Conservation (phyloP, 53 echinoderm and acorn worm genomes). For the Pentamera pediparva region DNA sequence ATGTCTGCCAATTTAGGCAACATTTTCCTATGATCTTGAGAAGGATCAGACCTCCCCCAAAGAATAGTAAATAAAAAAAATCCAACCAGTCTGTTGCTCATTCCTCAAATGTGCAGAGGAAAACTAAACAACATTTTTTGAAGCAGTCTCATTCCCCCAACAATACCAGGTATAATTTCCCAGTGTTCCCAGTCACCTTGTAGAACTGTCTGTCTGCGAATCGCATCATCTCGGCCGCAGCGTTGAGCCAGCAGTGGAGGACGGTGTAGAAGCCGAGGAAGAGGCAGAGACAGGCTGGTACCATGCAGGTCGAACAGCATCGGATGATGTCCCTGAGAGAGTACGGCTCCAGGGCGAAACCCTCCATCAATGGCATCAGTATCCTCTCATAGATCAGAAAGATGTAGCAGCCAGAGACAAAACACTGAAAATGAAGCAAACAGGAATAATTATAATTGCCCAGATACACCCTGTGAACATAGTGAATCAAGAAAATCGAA, state of each 20-base stretch:
- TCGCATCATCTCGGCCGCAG: conserved; percentile 89
- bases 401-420: conserved; percentile 57
- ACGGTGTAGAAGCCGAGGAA: conserved; percentile 80
- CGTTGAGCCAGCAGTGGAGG: conserved; percentile 91
- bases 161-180: neutral
- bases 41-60: neutral
- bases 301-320: conserved; percentile 67
- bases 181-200: conserved; percentile 68
- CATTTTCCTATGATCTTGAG: no score
- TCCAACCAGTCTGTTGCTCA: no score
- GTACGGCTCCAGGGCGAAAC: conserved; percentile 71
- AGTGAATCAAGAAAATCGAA: no score
- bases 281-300: conserved; percentile 73
- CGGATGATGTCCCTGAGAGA: conserved; percentile 59
- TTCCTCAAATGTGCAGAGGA: neutral
- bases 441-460: neutral
- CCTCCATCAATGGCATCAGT: conserved; percentile 71
- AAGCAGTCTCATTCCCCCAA: neutral
- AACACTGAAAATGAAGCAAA: neutral
- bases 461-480: no score
- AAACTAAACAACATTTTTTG: neutral
- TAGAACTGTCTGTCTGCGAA: conserved; percentile 97
- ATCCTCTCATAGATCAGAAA: conserved; percentile 80
- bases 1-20: no score
- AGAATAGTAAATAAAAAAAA: neutral